Evolutionary conservation across 2,113 vertebrate species (phyloP).

Genomic region (Kryptolebias marmoratus): DNA sequence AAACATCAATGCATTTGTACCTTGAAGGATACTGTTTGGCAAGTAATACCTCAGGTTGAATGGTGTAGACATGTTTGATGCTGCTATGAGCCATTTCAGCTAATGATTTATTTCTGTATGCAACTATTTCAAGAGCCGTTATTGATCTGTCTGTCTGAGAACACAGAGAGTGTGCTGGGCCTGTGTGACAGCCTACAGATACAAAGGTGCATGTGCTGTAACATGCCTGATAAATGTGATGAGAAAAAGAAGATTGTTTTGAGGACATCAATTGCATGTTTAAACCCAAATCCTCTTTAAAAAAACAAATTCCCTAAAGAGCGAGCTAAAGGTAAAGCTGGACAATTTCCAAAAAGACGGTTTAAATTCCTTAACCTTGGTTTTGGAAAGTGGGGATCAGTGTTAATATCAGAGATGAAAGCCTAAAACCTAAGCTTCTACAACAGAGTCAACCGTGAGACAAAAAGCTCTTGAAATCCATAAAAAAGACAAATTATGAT

Average conservation of each 20-base stretch:
- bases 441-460: conserved; percentile 17
- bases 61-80: conserved; percentile 22
- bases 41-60: conserved; percentile 40
- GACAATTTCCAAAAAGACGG: conserved; percentile 13
- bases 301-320: conserved; percentile 39
- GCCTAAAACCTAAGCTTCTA: conserved; percentile 7
- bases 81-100: conserved; percentile 40
- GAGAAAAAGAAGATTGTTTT: conserved; percentile 11
- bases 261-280: conserved; percentile 31
- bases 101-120: conserved; percentile 56
- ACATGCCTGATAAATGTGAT: conserved; percentile 8
- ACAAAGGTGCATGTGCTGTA: background rate
- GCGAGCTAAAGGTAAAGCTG: conserved; percentile 27
- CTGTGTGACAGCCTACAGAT: conserved; percentile 22
- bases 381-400: conserved; percentile 21
- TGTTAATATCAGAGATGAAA: conserved; percentile 22
- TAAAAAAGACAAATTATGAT: conserved; percentile 22
- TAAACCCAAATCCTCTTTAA: conserved; percentile 65
- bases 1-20: conserved; percentile 15
- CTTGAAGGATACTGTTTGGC: conserved; percentile 39
- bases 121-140: conserved; percentile 43
- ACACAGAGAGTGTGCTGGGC: conserved; percentile 4
- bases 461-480: conserved; percentile 19
- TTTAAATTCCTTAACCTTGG: conserved; percentile 35
- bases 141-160: conserved; percentile 52